Evolutionary conservation across 64 coral and sea anemone genomes (phyloP).

Genomic region (Trachythela sp.): DNA sequence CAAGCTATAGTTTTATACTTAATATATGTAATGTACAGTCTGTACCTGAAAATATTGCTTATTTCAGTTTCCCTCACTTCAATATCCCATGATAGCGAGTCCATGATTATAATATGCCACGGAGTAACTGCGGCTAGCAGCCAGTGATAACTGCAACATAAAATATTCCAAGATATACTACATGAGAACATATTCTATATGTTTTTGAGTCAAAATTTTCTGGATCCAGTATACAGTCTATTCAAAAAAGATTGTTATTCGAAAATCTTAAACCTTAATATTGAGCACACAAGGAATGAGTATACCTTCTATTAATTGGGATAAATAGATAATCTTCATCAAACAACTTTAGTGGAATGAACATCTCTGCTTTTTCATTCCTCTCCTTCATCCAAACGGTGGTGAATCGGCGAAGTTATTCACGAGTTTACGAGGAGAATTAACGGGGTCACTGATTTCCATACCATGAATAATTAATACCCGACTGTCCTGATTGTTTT

Average conservation of each 20-base stretch:
- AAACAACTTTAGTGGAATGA: neutral
- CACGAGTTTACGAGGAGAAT: too few relatives aligned
- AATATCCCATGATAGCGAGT: neutral
- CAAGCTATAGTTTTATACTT: too few relatives aligned
- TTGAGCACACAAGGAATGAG: neutral
- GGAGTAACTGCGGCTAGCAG: neutral
- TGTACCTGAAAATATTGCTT: neutral
- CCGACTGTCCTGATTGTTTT: too few relatives aligned
- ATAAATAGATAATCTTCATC: slow-evolving; percentile 2
- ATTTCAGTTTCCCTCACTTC: neutral
- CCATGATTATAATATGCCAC: neutral
- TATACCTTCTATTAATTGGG: slow-evolving; percentile 2
- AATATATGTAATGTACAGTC: too few relatives aligned
- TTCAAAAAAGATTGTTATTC: too few relatives aligned
- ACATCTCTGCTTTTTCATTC: slow-evolving; percentile 7
- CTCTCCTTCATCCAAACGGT: too few relatives aligned
- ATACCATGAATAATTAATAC: too few relatives aligned
- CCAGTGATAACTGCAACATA: neutral
- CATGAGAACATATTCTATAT: neutral
- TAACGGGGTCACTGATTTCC: too few relatives aligned
- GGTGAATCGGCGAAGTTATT: too few relatives aligned
- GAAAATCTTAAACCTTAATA: too few relatives aligned
- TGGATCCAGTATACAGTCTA: too few relatives aligned
- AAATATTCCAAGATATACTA: neutral
- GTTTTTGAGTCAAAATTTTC: too few relatives aligned